Conservation (phyloP, 2,113 vertebrate species). For the Stigmatopora nigra region DNA sequence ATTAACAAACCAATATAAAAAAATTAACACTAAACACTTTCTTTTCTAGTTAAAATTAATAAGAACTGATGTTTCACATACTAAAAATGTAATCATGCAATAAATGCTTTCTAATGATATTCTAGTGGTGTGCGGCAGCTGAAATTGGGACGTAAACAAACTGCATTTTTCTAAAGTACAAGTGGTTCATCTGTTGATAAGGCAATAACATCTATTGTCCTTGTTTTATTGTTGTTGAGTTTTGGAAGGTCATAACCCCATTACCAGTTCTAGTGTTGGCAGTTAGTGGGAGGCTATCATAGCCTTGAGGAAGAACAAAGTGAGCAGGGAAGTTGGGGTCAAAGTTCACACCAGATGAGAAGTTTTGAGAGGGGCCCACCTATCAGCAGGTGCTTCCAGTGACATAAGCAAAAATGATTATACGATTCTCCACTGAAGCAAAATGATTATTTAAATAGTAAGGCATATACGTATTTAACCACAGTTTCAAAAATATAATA, state of each 20-base stretch:
- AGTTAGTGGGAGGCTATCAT: neutral
- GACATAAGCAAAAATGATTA: slow-evolving; percentile 30
- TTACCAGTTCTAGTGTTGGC: too few relatives aligned
- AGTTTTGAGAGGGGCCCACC: slow-evolving; percentile 60
- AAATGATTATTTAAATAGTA: neutral
- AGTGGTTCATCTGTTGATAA: neutral
- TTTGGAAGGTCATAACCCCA: too few relatives aligned
- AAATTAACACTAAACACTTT: neutral
- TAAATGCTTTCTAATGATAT: neutral
- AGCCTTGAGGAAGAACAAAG: neutral
- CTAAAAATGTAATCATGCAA: neutral
- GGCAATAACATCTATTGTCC: too few relatives aligned
- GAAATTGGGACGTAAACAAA: neutral
- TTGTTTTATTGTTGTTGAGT: too few relatives aligned
- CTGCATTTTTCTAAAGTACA: neutral
- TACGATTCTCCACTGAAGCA: neutral
- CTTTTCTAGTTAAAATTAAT: neutral
- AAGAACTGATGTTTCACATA: neutral
- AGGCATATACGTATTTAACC: too few relatives aligned
- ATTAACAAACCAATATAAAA: neutral
- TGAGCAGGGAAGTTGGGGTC: slow-evolving; percentile 32
- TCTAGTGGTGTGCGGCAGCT: neutral
- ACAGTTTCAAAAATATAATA: too few relatives aligned
- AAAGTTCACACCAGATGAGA: slow-evolving; percentile 46
- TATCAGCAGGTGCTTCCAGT: slow-evolving; percentile 37